Conservation (phyloP, 2,797 vertebrate genomes). For the Paedocypris micromegethes region DNA sequence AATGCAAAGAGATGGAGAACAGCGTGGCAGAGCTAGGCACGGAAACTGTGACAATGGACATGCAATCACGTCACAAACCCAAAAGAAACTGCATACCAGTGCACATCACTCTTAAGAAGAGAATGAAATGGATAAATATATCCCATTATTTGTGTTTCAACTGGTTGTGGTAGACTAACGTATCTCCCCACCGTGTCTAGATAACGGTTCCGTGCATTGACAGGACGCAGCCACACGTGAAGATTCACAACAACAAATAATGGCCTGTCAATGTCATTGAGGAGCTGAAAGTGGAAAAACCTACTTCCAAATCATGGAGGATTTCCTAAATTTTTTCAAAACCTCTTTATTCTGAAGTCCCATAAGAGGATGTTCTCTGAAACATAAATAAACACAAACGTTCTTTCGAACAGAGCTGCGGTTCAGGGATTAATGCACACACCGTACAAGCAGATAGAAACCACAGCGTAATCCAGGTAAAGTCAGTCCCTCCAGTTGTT, state of each 20-base stretch:
- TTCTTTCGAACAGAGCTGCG: conserved; percentile 59
- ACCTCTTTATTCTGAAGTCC: conserved; percentile 80
- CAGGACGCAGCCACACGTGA: conserved; percentile 30
- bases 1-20: conserved; percentile 11
- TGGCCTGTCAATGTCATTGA: conserved; percentile 53
- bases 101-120: conserved; percentile 42
- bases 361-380: conserved; percentile 78
- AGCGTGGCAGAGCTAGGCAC: conserved; percentile 17
- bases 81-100: conserved; percentile 26
- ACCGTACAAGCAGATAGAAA: conserved; percentile 52
- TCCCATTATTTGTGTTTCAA: neutral
- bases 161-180: conserved; percentile 18
- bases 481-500: too few relatives aligned
- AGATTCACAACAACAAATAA: conserved; percentile 48
- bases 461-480: conserved; percentile 35
- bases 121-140: conserved; percentile 38
- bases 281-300: conserved; percentile 64
- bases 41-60: conserved; percentile 10
- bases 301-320: conserved; percentile 82
- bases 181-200: conserved; percentile 39
- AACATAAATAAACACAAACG: conserved; percentile 73
- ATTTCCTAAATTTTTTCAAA: conserved; percentile 82
- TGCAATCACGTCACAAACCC: conserved; percentile 32
- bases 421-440: conserved; percentile 32
- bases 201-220: conserved; percentile 2